Percentiles rank a stretch among this genome's conserved stretches.
These are phyloP conservation scores for Calidris pygmaea DNA, from an alignment of 2,113 vertebrate genomes.

Conservation along the genomic window DNA sequence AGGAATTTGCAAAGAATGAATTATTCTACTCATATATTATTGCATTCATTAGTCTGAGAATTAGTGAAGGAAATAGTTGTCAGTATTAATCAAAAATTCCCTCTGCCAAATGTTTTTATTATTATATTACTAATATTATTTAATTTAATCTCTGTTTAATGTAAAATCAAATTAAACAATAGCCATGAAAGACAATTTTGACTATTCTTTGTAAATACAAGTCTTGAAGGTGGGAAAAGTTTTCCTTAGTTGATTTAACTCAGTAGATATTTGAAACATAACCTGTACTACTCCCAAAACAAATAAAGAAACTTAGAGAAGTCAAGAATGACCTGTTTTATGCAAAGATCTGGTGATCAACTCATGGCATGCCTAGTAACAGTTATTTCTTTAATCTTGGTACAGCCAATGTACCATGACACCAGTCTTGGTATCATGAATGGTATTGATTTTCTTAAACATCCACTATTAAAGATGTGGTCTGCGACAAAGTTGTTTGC, in stretches of 20 bases:
- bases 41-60: background rate
- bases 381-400: background rate
- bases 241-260: background rate
- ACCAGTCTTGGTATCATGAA: background rate
- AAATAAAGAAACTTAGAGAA: background rate
- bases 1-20: background rate
- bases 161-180: background rate
- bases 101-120: background rate
- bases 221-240: background rate
- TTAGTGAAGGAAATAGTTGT: background rate
- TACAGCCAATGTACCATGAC: background rate
- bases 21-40: background rate
- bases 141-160: background rate
- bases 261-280: background rate
- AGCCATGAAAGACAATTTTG: background rate
- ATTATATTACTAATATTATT: background rate
- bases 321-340: background rate
- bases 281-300: background rate
- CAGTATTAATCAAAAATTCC: background rate
- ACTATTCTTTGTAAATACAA: background rate
- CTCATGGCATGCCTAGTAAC: rapidly evolving
- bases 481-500: rapidly evolving
- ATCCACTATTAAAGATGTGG: background rate
- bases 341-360: background rate
- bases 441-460: background rate